Evolutionary conservation across 2,888 invertebrate genomes (phyloP).

Genomic region (Hesperia comma): DNA sequence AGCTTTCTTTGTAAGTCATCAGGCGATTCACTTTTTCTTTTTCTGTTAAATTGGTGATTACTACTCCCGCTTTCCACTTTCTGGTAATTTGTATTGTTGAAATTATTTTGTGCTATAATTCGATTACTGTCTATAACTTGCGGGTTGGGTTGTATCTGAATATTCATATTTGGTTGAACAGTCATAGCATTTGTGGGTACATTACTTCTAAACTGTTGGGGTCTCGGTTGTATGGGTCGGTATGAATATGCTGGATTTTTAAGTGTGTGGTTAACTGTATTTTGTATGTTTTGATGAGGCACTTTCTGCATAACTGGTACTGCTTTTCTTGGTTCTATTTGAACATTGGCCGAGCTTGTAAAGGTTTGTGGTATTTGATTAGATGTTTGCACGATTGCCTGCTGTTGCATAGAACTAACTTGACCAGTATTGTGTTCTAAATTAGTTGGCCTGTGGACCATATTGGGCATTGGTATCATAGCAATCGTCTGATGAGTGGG

Average conservation of each 20-base stretch:
- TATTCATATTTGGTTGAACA: constrained; percentile 39
- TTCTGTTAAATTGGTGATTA: constrained; percentile 51
- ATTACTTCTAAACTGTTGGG: constrained; percentile 46
- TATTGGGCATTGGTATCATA: constrained; percentile 31
- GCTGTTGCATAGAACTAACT: constrained; percentile 21
- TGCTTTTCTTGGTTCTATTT: constrained; percentile 25
- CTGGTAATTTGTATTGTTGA: constrained; percentile 34
- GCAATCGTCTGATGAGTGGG: constrained; percentile 21
- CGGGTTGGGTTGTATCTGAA: constrained; percentile 26
- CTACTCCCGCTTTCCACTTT: constrained; percentile 42
- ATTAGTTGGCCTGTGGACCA: constrained; percentile 31
- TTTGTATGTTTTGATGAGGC: constrained; percentile 12
- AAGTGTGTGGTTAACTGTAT: constrained; percentile 11
- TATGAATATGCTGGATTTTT: constrained; percentile 52
- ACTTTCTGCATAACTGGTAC: constrained; percentile 18
- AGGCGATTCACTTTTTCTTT: constrained; percentile 73
- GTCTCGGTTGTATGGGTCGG: constrained; percentile 65
- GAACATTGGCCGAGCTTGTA: constrained; percentile 11
- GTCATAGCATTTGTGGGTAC: constrained; percentile 33
- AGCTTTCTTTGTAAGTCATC: constrained; percentile 58
- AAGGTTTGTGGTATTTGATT: constrained; percentile 18
- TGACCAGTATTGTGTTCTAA: constrained; percentile 19
- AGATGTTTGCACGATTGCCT: constrained; percentile 13
- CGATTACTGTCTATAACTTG: constrained; percentile 20
- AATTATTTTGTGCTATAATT: not conserved